Evolutionary conservation across 2,888 invertebrate species (phyloP), one percentile per base, ranked within the genome.

Genomic region (Lamellibrachia satsuma): DNA sequence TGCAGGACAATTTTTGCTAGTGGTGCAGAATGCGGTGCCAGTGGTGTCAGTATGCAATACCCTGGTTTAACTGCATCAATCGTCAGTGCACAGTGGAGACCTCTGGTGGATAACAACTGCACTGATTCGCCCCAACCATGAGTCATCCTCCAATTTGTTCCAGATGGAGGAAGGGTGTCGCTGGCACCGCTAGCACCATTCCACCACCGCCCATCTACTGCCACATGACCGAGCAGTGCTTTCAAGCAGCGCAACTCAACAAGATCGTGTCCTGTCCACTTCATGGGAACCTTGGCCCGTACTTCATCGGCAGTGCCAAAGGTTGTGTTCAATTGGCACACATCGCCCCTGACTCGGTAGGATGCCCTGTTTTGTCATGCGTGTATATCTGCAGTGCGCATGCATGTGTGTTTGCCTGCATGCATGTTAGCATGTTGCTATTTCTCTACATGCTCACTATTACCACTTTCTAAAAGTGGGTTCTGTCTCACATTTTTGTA

Each of bases 341-440:
- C 95, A 97, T 99, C n/a, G 99, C 99, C 3, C 99, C 99, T 0
- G 99, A 99, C 96, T 98, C 98, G 91, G 98, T 98, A 96, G 39
- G 39, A 39, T 97, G 97, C 39, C 91, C 52, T 7, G 3, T 51
- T 57, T 90, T 0, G 39, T 91, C 75, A 22, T 75, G 22, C 75
- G 22, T 75, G 75, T 22, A 60, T 11, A 2, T 15, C 60, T 60
- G 60, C 60, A 4, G 9, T 60, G 39, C 39, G 39, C 39, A 39
- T 39, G 39, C 39, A 39, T 39, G 39, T 39, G 39, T 39, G 39
- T 39, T 39, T 39, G 39, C 39, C 39, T 39, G 39, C 92, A n/a
- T 91, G 52, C 55, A 15, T 39, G 39, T 39, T 6, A 15, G 75
- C 75, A 6, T 15, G n/a, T 15, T 75, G n/a, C 39, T 39, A 0